Evolutionary conservation across 92 coral and sea anemone species (phyloP), one percentile per base, ranked within the genome.

Genomic region (Zoanthus solanderi): DNA sequence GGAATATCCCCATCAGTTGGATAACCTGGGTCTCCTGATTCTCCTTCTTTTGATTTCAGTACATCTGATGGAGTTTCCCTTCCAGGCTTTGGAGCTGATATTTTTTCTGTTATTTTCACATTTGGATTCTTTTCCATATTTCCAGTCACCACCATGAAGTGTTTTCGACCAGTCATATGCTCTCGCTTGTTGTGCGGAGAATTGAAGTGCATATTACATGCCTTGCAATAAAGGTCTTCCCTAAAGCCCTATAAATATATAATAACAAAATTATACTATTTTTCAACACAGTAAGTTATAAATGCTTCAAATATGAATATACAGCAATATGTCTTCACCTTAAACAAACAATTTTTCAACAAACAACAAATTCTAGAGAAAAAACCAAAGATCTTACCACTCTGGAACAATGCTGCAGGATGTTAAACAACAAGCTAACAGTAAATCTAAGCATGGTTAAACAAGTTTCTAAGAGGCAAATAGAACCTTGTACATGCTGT

Each of bases 1-100:
- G 99, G 99, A 74, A 97, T 93, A 79, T 97, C 99, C 0, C 98
- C 98, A 75, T 95, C 98, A 72, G 92, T 83, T 66, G 94, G 94
- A 71, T 83, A 86, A 13, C 78, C 83, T 18, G 92, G 54, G 7
- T 89, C 92, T 48, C 81, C 71, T 7, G 78, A 84, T 57, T 87
- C 61, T 7, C 87, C 79, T 73, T 91, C 90, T 9, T 57, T 87
- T 46, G 81, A 92, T 83, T 88, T 93, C 61, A 75, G 89, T 9
- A 46, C 89, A n/a, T 87, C 88, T 69, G 90, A 10, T 47, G 77
- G 68, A 13, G 56, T n/a, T 63, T 71, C 60, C 37, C 11, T 65
- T 3, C 47, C 50, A 56, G 18, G 84, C 52, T 56, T 88, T 10
- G 71, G 69, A 7, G 56, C 56, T 7, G 56, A 7, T 50, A 87